Base-by-base conservation (phyloP, 1,140 invertebrate species). In the Formica exsecta region DNA sequence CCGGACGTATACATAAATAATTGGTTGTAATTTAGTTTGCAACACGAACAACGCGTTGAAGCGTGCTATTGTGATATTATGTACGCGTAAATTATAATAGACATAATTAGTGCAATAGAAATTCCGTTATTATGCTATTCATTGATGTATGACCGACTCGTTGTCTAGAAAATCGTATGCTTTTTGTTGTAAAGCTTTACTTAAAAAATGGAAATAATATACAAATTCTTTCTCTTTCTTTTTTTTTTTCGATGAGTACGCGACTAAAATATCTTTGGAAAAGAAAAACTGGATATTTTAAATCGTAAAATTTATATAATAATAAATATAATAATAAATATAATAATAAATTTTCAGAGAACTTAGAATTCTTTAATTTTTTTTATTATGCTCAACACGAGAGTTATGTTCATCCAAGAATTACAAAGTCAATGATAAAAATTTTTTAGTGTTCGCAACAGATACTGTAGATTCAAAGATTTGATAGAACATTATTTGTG, bases 21-120 rank as follows among this genome's bases (percentile, higher is more conserved):
- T 83, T 73, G 54, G 25, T 83, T 54, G 54, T 83, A 83, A 83
- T 83, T 83, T 83, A 83, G 79, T 83, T 73, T 61, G 79, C 54
- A 62, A 54, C 68, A 22, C 29, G 68, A 73, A 61, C 38, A 61
- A 83, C 79, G 68, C 48, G 77, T 57, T 16, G 44, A 3, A 54
- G 32, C 32, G 22, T 73, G 54, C 54, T 29, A 74, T 83, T 83
- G 41, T 48, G 54, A 48, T 83, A 73, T 83, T 61, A 36, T 73
- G 48, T 73, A 13, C 38, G n/a, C 54, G 54, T 62, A 73, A 83
- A 83, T 83, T 83, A 83, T 48, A 83, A 83, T 62, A 74, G 79
- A 73, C 29, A 8, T 83, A 61, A 83, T 83, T 83, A 83, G 54
- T 38, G 54, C 19, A 73, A 83, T 83, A 83, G 79, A 73, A 83